phyloP scores from a whole-genome alignment of 2,888 invertebrate species.

The Drosophila demipolita region DNA sequence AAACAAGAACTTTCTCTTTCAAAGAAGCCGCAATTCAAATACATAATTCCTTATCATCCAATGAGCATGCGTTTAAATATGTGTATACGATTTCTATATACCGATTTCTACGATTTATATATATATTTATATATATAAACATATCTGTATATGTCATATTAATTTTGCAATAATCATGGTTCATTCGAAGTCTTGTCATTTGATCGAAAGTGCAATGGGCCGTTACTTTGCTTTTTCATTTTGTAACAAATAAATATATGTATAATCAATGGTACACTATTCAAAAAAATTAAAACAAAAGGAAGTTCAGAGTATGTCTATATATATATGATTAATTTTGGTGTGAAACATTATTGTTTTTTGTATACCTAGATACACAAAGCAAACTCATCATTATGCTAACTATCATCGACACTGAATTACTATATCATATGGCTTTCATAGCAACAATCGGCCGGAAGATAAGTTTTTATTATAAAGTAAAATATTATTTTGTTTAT shows the following conservation, averaged over 20 bases:
- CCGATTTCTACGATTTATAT: background rate
- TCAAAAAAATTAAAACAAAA: background rate
- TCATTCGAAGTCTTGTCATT: slow-evolving; percentile 15
- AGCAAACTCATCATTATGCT: background rate
- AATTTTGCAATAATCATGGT: slow-evolving; percentile 10
- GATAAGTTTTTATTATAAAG: no score
- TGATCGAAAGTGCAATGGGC: slow-evolving; percentile 47
- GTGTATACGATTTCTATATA: no score
- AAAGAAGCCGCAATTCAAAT: slow-evolving; percentile 1
- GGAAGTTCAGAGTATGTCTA: background rate
- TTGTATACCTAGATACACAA: background rate
- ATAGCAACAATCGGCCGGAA: no score
- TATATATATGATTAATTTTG: background rate
- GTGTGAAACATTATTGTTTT: background rate
- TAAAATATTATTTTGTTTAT: background rate
- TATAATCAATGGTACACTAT: background rate
- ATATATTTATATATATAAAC: background rate
- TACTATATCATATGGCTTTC: no score
- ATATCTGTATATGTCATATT: background rate
- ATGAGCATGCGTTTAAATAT: background rate
- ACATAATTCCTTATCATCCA: slow-evolving; percentile 3
- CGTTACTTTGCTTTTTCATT: slow-evolving; percentile 34
- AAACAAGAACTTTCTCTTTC: slow-evolving; percentile 17
- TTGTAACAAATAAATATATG: background rate
- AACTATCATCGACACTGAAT: background rate